phyloP scores from a whole-genome alignment of 2,797 vertebrate genomes.

The Adrianichthys oophorus region DNA sequence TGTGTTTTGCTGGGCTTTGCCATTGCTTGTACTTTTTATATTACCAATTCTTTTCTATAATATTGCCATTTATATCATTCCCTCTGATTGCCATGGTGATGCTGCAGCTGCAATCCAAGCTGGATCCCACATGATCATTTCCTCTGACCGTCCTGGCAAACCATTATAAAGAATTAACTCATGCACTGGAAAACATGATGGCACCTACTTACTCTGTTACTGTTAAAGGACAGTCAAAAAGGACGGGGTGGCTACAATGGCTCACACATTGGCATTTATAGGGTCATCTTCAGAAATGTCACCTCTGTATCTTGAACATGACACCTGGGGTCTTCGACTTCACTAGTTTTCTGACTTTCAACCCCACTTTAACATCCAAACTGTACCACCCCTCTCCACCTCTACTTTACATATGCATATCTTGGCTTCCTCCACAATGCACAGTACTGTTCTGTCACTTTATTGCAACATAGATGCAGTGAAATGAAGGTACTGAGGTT shows the following conservation, averaged over 20 bases:
- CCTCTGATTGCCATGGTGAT: constrained; percentile 11
- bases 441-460: constrained; percentile 42
- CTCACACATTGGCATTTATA: too few species aligned
- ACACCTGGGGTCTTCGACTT: constrained; percentile 6
- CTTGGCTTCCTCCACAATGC: constrained; percentile 20
- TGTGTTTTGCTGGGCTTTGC: too few species aligned
- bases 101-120: constrained; percentile 6
- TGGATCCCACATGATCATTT: constrained; percentile 3
- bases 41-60: too few species aligned
- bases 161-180: constrained; percentile 36
- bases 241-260: too few species aligned
- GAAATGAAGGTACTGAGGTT: constrained; percentile 36
- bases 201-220: constrained; percentile 36
- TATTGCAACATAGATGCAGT: constrained; percentile 50
- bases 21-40: too few species aligned
- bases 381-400: background rate
- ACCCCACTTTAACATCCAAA: constrained; percentile 12
- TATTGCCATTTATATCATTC: too few species aligned
- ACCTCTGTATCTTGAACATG: too few species aligned
- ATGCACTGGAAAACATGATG: constrained; percentile 28
- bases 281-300: too few species aligned
- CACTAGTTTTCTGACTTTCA: constrained; percentile 9
- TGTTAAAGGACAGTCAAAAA: constrained; percentile 24
- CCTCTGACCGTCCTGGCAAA: constrained; percentile 2
- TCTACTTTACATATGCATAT: constrained; percentile 6